Evolutionary conservation across 2,888 invertebrate species (phyloP).

Genomic region (Falcaria lacertinaria): DNA sequence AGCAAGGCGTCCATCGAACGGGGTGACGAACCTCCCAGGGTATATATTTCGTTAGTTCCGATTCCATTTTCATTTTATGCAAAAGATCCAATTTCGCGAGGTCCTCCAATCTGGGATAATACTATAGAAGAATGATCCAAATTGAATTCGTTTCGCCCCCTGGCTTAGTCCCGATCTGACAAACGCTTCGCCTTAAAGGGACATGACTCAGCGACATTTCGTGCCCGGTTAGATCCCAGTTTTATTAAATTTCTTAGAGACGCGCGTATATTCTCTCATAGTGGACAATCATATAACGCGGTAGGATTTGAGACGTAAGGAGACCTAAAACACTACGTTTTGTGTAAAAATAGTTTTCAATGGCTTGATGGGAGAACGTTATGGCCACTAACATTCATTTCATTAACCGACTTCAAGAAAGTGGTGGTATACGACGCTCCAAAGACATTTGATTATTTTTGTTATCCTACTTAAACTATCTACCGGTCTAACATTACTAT

Average conservation of each 20-base stretch:
- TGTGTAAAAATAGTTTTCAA: too few relatives aligned
- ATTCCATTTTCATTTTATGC: slow-evolving; percentile 76
- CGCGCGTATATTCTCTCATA: too few relatives aligned
- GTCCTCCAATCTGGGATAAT: slow-evolving; percentile 70
- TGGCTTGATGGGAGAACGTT: too few relatives aligned
- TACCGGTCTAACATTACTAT: too few relatives aligned
- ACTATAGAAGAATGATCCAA: slow-evolving; percentile 73
- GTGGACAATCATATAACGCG: too few relatives aligned
- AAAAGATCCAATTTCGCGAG: slow-evolving; percentile 68
- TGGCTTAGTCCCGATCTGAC: slow-evolving; percentile 39
- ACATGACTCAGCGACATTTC: slow-evolving; percentile 59
- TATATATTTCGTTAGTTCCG: slow-evolving; percentile 66
- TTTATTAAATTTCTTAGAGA: slow-evolving; percentile 59
- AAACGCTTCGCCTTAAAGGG: slow-evolving; percentile 51
- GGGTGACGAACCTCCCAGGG: slow-evolving; percentile 32
- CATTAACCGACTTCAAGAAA: too few relatives aligned
- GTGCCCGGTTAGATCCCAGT: slow-evolving; percentile 53
- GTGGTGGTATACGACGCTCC: too few relatives aligned
- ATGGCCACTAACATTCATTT: too few relatives aligned
- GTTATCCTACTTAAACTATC: too few relatives aligned
- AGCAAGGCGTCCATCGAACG: slow-evolving; percentile 39
- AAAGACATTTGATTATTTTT: too few relatives aligned
- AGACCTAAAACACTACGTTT: too few relatives aligned
- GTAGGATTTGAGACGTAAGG: too few relatives aligned
- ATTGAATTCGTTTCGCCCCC: slow-evolving; percentile 61